phyloP scores from a whole-genome alignment of 2,888 invertebrate genomes.

The Melipona bicolor region DNA sequence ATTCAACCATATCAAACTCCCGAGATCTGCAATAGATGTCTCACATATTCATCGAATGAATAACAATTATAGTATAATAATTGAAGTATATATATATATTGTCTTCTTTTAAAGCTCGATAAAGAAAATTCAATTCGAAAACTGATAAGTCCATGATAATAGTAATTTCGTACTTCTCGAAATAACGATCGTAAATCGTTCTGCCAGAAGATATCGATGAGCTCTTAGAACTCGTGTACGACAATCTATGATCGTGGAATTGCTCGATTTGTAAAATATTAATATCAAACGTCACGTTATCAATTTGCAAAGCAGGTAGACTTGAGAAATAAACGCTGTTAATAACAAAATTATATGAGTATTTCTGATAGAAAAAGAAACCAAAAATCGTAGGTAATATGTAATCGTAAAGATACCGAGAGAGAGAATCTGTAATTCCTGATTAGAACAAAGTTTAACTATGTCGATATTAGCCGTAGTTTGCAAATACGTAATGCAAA shows the following conservation, averaged over 20 bases:
- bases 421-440: background rate
- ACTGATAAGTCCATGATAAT: background rate
- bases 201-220: background rate
- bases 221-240: background rate
- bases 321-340: background rate
- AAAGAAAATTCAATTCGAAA: background rate
- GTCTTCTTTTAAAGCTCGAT: background rate
- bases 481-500: background rate
- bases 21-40: background rate
- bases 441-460: slow-evolving; percentile 5
- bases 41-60: background rate
- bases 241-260: background rate
- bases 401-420: background rate
- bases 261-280: slow-evolving; percentile 7
- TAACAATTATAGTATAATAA: background rate
- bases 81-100: background rate
- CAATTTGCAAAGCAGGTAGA: slow-evolving; percentile 1
- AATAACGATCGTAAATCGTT: background rate
- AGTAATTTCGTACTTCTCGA: slow-evolving; percentile 4
- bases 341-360: background rate
- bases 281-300: slow-evolving; percentile 1
- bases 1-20: background rate
- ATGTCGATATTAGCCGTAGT: slow-evolving; percentile 17
- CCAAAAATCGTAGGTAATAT: background rate
- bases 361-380: background rate